A percentile compares a stretch with the other conserved stretches of the same genome.
Evolutionary conservation across 1,140 invertebrate genomes (phyloP).

Genomic region (Zaprionus lachaisei): DNA sequence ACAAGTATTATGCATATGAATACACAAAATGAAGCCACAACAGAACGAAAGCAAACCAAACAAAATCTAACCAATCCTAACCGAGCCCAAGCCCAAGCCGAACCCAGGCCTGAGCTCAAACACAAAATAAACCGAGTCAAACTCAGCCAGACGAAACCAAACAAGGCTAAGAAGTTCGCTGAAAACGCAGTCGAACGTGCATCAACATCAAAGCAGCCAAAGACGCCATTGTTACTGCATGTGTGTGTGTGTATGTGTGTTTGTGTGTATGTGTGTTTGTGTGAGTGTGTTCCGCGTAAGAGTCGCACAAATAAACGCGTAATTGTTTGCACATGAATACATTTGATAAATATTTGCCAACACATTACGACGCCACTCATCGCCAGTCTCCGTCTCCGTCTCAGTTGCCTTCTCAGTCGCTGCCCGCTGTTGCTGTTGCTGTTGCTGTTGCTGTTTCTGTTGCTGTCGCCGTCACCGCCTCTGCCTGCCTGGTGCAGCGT

Average conservation of each 20-base stretch:
- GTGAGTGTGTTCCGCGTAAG: constrained; percentile 47
- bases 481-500: constrained; percentile 45
- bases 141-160: constrained; percentile 20
- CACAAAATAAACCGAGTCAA: constrained; percentile 25
- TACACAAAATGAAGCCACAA: constrained; percentile 46
- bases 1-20: constrained; percentile 66
- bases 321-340: constrained; percentile 82
- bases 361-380: constrained; percentile 33
- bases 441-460: background rate
- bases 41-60: constrained; percentile 13
- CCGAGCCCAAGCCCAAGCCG: background rate
- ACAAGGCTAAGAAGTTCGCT: constrained; percentile 21
- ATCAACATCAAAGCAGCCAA: constrained; percentile 35
- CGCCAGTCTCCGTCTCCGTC: background rate
- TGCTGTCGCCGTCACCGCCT: background rate
- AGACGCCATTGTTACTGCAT: constrained; percentile 14
- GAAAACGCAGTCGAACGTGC: constrained; percentile 29
- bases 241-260: constrained; percentile 14
- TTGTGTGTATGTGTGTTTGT: constrained; percentile 1
- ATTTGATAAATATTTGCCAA: constrained; percentile 77
- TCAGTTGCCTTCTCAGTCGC: background rate
- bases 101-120: background rate
- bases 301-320: constrained; percentile 79
- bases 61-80: constrained; percentile 17
- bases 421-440: background rate